Evolutionary conservation across 2,113 vertebrate genomes (phyloP), one percentile per base, ranked within the genome.

Genomic region (Myocastor coypus): DNA sequence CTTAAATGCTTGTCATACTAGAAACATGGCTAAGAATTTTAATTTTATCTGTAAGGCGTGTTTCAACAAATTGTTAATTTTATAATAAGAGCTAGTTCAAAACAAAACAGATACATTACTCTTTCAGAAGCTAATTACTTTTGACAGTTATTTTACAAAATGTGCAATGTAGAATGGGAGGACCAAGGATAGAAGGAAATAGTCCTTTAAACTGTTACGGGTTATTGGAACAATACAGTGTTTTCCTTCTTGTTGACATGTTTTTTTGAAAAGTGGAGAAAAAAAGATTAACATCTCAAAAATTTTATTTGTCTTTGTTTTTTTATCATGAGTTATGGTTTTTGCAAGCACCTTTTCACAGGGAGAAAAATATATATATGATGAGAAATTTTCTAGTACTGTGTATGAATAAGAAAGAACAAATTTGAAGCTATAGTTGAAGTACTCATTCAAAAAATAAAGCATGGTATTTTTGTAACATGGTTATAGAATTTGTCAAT

Each of bases 301-400:
- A 94, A 87, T 92, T 97, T 16, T 52, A 73, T 91, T 84, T 96
- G n/a, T 88, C 20, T 83, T 80, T 91, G 19, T 64, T 90, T 90
- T 90, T 59, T 83, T 89, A 87, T 83, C 91, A 90, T 87, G 40
- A 78, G n/a, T 92, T 94, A 40, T 42, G 57, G n/a, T 80, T 93
- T 91, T 91, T 81, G 26, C 86, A 71, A 52, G 68, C 46, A 88
- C 26, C 34, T 89, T 75, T 90, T 63, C 11, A 77, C 9, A 7
- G 80, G 37, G 63, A 55, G 42, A 66, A 82, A 89, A 71, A 2
- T 83, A 68, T 90, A 30, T 83, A 83, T 77, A 34, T 80, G 28
- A 71, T 96, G 75, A 83, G 59, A 40, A 14, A 64, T 59, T 87
- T 92, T 87, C 42, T 87, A 11, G 59, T 55, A 57, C 55, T 57